Conservation (phyloP, 1,140 invertebrate species). For the Drosophila leontia region DNA sequence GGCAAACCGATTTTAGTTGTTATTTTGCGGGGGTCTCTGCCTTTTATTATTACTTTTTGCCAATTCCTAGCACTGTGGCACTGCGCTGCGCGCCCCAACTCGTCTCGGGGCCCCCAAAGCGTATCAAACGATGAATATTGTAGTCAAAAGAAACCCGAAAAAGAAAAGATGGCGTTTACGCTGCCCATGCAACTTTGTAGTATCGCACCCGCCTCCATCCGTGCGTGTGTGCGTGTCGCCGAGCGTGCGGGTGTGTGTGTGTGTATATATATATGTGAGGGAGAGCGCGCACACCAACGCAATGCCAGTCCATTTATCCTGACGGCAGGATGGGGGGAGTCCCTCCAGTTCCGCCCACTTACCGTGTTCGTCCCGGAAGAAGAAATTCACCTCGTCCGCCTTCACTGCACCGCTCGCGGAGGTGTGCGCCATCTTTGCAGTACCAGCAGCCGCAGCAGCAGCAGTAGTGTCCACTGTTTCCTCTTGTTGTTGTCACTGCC, state of each 20-base stretch:
- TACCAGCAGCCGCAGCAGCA: conserved; percentile 9
- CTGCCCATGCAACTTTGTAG: conserved; percentile 74
- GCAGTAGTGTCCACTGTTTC: conserved; percentile 2
- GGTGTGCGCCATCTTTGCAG: conserved; percentile 78
- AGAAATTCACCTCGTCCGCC: conserved; percentile 78
- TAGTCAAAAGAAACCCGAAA: conserved; percentile 76
- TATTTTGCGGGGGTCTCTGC: conserved; percentile 45
- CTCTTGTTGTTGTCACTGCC: conserved; percentile 27
- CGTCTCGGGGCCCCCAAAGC: conserved; percentile 47
- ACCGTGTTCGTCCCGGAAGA: conserved; percentile 81
- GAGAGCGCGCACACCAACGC: conserved; percentile 17
- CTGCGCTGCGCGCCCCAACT: conserved; percentile 12
- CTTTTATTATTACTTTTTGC: conserved; percentile 65
- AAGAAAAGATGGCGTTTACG: conserved; percentile 81
- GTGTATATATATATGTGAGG: conserved; percentile 12
- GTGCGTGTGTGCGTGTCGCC: conserved; percentile 16
- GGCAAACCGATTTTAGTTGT: conserved; percentile 61
- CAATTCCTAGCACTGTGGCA: conserved; percentile 30
- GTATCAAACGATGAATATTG: conserved; percentile 77
- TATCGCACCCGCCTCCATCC: conserved; percentile 39
- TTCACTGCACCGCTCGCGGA: conserved; percentile 60
- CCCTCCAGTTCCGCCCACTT: conserved; percentile 44
- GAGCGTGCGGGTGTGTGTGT: conserved; percentile 1
- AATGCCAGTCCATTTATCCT: conserved; percentile 12
- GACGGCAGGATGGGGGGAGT: conserved; percentile 1